These are phyloP conservation scores for Serranochromis macrocephalus DNA, from an alignment of 2,113 vertebrate species.

Conservation along the genomic window DNA sequence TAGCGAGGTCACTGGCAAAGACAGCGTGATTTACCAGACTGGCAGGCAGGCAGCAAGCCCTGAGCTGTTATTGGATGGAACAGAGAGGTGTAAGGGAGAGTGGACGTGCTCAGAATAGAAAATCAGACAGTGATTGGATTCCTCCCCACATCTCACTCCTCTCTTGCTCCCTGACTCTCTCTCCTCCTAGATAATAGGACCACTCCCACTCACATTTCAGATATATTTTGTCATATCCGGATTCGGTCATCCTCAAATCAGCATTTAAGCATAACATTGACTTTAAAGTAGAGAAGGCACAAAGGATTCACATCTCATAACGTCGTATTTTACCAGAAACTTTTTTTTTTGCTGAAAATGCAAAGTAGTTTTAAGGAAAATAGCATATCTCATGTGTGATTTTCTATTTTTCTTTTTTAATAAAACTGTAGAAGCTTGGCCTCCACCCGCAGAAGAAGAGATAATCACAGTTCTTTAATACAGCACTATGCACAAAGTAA, in stretches of 20 bases:
- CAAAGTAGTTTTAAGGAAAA: neutral
- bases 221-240: constrained; percentile 33
- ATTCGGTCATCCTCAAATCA: neutral
- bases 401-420: neutral
- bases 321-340: neutral
- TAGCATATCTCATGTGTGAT: no score
- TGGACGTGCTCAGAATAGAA: constrained; percentile 64
- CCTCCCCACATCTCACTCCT: constrained; percentile 52
- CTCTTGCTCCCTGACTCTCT: constrained; percentile 28
- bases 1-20: constrained; percentile 61
- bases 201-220: constrained; percentile 53
- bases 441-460: neutral
- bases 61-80: constrained; percentile 62
- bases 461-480: neutral
- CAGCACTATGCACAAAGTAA: neutral
- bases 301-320: neutral
- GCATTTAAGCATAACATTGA: neutral
- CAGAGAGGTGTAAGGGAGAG: constrained; percentile 56
- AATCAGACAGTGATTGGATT: constrained; percentile 63
- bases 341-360: neutral
- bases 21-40: constrained; percentile 64
- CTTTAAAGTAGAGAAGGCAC: neutral
- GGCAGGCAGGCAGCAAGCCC: constrained; percentile 55
- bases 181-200: constrained; percentile 36
- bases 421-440: neutral